These are phyloP conservation scores for Gorilla gorilla DNA, from an alignment of 2,113 vertebrate species.

Conservation along the genomic window DNA sequence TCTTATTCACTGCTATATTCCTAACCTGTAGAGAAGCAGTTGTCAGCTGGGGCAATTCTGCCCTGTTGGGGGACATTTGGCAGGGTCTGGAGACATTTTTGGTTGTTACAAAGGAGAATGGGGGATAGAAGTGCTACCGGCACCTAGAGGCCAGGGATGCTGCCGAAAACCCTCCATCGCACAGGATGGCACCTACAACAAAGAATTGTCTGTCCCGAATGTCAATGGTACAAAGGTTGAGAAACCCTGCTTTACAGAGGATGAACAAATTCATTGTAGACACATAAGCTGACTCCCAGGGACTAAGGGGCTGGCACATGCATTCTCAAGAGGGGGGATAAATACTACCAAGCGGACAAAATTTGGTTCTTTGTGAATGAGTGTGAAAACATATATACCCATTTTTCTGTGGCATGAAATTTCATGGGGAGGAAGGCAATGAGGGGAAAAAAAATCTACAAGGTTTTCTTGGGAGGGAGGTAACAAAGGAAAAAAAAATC, in stretches of 20 bases:
- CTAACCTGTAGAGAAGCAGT: not conserved
- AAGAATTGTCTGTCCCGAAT: not conserved
- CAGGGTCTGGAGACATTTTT: not conserved
- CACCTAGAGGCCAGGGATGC: not conserved
- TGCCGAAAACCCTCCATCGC: accelerated
- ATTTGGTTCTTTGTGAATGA: not conserved
- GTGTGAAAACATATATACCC: not conserved
- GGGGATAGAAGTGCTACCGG: not conserved
- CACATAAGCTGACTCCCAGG: not conserved
- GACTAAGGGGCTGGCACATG: not conserved
- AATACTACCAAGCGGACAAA: accelerated
- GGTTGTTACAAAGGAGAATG: not conserved
- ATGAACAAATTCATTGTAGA: no score
- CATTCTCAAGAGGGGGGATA: not conserved
- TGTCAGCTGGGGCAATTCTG: not conserved
- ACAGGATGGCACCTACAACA: no score
- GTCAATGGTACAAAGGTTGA: not conserved
- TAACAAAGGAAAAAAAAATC: not conserved
- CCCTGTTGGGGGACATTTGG: not conserved
- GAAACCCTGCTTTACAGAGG: not conserved
- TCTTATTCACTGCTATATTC: no score
- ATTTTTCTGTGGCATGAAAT: not conserved
- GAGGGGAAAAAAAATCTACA: not conserved
- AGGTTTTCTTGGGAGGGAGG: not conserved
- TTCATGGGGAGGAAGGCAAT: not conserved